Evolutionary conservation across 2,888 invertebrate species (phyloP).

Genomic region (Nudaria mundana): DNA sequence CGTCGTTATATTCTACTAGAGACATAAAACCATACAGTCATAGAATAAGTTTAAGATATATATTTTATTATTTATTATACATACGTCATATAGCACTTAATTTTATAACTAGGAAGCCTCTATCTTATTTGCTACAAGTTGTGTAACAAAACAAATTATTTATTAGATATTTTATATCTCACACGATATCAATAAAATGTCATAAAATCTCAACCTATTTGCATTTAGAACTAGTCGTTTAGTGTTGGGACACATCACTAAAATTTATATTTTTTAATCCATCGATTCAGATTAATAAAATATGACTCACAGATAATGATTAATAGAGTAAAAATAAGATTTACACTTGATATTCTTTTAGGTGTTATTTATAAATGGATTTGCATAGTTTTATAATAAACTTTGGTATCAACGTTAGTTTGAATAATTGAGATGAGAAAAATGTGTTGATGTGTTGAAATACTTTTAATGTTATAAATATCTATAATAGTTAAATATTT

Average conservation of each 20-base stretch:
- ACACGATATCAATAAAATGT: conserved; percentile 28
- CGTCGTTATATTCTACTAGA: neutral
- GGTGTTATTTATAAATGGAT: neutral
- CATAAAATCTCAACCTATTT: conserved; percentile 19
- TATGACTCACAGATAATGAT: conserved; percentile 8
- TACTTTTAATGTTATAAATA: neutral
- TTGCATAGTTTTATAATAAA: conserved; percentile 2
- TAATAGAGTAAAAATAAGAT: conserved; percentile 1
- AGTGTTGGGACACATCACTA: conserved; percentile 18
- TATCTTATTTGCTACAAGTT: conserved; percentile 15
- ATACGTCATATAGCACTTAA: conserved; percentile 16
- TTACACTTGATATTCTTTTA: neutral
- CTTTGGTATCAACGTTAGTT: neutral
- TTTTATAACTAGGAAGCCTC: conserved; percentile 13
- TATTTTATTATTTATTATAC: conserved; percentile 19
- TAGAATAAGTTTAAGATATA: conserved; percentile 7
- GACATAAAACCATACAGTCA: conserved; percentile 7
- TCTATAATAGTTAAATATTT: neutral
- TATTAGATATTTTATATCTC: conserved; percentile 23
- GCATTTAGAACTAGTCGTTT: conserved; percentile 13
- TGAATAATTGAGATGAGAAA: neutral
- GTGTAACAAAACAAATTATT: conserved; percentile 29
- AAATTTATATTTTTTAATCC: conserved; percentile 11
- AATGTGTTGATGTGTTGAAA: neutral
- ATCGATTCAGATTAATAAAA: conserved; percentile 8